Evolutionary conservation across 2,797 vertebrate species (phyloP).

Genomic region (Glossophaga mutica): DNA sequence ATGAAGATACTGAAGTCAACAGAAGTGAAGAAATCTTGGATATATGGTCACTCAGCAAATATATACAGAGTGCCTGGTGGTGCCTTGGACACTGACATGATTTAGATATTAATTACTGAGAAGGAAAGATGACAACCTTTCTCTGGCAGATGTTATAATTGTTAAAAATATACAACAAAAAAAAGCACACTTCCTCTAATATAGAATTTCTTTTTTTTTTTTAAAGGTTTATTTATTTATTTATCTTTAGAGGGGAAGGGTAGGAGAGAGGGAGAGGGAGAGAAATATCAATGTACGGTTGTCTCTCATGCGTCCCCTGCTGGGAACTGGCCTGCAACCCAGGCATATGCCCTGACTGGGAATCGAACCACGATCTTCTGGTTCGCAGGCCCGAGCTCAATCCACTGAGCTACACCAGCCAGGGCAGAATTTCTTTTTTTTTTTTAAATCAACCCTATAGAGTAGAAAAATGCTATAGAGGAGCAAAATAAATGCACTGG

Average conservation of each 20-base stretch:
- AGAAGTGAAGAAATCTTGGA: neutral
- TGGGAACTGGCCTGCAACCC: no score
- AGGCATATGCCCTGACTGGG: no score
- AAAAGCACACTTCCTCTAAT: neutral
- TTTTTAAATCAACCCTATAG: neutral
- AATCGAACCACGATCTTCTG: no score
- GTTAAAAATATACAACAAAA: neutral
- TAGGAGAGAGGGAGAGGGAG: no score
- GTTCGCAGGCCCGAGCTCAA: no score
- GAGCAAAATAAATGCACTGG: neutral
- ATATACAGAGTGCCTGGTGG: neutral
- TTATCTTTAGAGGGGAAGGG: no score
- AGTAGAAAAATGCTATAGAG: neutral
- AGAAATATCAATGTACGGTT: no score
- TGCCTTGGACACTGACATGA: neutral
- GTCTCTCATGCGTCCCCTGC: no score
- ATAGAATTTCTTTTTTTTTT: neutral
- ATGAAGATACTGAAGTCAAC: neutral
- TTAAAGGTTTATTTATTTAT: no score
- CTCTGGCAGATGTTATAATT: neutral
- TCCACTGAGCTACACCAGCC: no score
- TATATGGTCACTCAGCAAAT: neutral
- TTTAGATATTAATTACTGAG: neutral
- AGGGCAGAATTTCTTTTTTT: neutral
- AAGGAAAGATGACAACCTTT: neutral